Percentiles rank a stretch among this genome's conserved stretches.
These are phyloP conservation scores for Apolygus lucorum DNA, from an alignment of 1,140 invertebrate genomes.

Conservation along the genomic window DNA sequence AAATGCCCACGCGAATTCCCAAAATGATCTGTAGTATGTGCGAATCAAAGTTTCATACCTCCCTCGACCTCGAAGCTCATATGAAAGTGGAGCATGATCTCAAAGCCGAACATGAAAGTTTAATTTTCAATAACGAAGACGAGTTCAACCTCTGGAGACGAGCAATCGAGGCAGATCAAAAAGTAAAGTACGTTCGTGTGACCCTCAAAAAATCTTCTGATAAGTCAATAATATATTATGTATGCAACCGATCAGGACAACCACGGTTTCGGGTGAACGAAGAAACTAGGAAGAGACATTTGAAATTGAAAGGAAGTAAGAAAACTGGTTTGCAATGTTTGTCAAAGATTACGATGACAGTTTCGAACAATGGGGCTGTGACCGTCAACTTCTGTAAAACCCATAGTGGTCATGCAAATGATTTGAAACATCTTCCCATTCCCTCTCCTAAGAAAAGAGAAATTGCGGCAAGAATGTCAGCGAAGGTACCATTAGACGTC, in stretches of 20 bases:
- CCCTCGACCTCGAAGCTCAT: background rate
- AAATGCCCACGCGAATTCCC: background rate
- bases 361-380: background rate
- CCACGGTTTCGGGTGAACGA: background rate
- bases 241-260: background rate
- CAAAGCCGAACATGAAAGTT: background rate
- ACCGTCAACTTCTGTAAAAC: background rate
- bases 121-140: background rate
- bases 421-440: background rate
- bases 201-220: background rate
- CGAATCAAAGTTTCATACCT: background rate
- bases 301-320: background rate
- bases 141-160: background rate
- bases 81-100: background rate
- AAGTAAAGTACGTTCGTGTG: background rate
- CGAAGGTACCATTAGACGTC: background rate
- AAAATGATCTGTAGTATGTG: slow-evolving; percentile 1
- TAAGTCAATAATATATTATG: background rate
- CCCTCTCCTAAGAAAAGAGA: background rate
- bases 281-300: background rate
- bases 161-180: background rate
- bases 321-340: background rate
- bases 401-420: background rate
- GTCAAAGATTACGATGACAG: background rate
- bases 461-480: background rate